A percentile compares a stretch with the other conserved stretches of the same genome.
Evolutionary conservation across 2,113 vertebrate species (phyloP).

Genomic region (Dipodomys merriami): DNA sequence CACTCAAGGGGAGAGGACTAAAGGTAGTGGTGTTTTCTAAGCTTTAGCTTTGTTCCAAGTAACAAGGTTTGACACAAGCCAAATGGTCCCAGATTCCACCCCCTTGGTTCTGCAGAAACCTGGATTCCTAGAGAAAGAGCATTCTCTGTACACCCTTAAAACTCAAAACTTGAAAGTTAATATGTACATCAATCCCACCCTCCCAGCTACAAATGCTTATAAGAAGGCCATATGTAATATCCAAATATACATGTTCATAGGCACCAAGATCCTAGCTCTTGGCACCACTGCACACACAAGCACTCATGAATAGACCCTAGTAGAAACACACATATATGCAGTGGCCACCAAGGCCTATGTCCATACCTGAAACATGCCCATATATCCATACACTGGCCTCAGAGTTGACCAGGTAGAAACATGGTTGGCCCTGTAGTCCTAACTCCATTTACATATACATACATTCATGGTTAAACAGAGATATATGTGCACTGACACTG

Average conservation of each 20-base stretch:
- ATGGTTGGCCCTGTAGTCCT: not conserved
- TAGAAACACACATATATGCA: not conserved
- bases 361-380: not conserved
- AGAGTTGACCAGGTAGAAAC: not conserved
- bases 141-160: constrained; percentile 9
- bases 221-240: not conserved
- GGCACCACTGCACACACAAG: not conserved
- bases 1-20: not conserved
- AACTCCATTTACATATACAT: not conserved
- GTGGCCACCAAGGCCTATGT: not conserved
- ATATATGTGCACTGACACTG: not conserved
- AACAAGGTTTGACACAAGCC: constrained; percentile 11
- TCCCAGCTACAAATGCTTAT: not conserved
- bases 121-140: not conserved
- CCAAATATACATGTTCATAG: not conserved
- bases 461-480: not conserved
- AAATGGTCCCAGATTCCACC: not conserved
- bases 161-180: not conserved
- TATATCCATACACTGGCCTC: not conserved
- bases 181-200: no score
- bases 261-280: not conserved
- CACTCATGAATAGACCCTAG: not conserved
- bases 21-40: no score
- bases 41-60: not conserved
- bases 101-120: not conserved